Conservation (phyloP, 2,113 vertebrate species). For the Nestor notabilis region DNA sequence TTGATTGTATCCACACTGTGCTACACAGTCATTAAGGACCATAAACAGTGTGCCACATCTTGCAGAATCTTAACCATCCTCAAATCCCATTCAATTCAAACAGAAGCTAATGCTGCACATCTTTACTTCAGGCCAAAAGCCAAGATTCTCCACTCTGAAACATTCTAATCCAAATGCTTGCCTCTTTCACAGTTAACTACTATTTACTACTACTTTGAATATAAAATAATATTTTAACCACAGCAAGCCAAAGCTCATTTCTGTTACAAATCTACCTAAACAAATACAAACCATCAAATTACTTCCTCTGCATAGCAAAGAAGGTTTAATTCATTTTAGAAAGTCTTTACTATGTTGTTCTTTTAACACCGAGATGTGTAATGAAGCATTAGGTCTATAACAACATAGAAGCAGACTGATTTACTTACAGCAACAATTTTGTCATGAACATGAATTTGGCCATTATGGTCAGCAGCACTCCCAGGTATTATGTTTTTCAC, state of each 20-base stretch:
- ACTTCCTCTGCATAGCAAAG: background rate
- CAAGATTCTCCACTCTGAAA: conserved; percentile 35
- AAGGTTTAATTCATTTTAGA: background rate
- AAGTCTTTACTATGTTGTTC: background rate
- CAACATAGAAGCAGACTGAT: background rate
- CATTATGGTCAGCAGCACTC: conserved; percentile 85
- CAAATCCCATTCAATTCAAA: background rate
- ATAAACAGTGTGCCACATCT: conserved; percentile 10
- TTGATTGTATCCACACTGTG: background rate
- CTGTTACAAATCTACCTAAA: conserved; percentile 14
- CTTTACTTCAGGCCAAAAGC: conserved; percentile 40
- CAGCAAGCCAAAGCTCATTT: conserved; percentile 3
- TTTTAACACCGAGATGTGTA: background rate
- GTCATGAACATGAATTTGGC: conserved; percentile 85
- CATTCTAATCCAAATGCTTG: conserved; percentile 18
- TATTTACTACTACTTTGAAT: conserved; percentile 34
- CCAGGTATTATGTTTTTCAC: conserved; percentile 87
- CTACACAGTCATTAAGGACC: background rate
- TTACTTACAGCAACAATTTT: conserved; percentile 86
- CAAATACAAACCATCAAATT: background rate
- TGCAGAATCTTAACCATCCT: conserved; percentile 13
- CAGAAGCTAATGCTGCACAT: background rate
- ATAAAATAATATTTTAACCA: conserved; percentile 34
- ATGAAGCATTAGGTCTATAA: background rate
- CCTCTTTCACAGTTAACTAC: conserved; percentile 39